These are phyloP conservation scores for Mastacembelus armatus DNA, from an alignment of 2,797 vertebrate genomes.

Conservation along the genomic window DNA sequence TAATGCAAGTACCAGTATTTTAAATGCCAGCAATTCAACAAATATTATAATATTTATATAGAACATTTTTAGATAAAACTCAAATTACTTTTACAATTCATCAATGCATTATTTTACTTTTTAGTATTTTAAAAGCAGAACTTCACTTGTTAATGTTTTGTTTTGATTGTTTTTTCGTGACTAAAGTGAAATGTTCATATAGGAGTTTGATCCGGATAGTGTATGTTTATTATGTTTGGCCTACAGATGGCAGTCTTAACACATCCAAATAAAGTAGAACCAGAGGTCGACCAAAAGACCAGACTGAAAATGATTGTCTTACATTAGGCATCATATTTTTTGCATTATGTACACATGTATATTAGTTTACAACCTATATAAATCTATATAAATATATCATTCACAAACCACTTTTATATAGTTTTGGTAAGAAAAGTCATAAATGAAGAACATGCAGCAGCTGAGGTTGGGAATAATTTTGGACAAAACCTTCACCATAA, in stretches of 20 bases:
- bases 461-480: background rate
- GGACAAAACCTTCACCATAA: background rate
- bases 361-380: background rate
- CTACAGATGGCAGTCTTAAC: slow-evolving; percentile 72
- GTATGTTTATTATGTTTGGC: slow-evolving; percentile 18
- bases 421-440: background rate
- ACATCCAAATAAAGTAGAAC: slow-evolving; percentile 11
- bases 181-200: background rate
- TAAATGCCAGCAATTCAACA: too few species aligned
- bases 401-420: background rate
- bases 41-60: too few species aligned
- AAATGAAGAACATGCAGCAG: background rate
- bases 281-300: slow-evolving; percentile 40
- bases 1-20: background rate
- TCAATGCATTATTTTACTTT: too few species aligned
- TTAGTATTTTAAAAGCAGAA: too few species aligned
- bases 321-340: background rate
- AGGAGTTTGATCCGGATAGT: background rate
- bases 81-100: too few species aligned
- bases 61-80: too few species aligned
- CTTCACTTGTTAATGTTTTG: too few species aligned
- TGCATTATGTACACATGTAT: background rate
- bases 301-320: slow-evolving; percentile 7
- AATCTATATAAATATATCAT: too few species aligned
- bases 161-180: too few species aligned